Conservation (phyloP, 2,797 vertebrate genomes). For the Acridotheres tristis region DNA sequence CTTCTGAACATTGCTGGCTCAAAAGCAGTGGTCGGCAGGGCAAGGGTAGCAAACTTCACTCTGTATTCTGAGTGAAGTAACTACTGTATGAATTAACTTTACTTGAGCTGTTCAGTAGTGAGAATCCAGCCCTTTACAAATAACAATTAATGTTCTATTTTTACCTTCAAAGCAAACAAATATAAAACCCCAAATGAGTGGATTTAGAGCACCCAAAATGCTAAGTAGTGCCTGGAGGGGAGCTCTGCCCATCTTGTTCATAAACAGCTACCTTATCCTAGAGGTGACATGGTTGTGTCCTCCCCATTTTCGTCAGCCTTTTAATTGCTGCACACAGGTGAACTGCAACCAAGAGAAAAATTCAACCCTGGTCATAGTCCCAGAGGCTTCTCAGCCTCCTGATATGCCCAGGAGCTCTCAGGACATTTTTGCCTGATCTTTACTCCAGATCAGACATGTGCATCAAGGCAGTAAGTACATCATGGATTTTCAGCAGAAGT, state of each 20-base stretch:
- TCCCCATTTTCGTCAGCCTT: neutral
- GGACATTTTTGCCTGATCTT: neutral
- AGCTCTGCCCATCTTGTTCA: neutral
- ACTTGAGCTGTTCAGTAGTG: neutral
- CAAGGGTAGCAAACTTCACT: constrained; percentile 18
- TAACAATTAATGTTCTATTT: constrained; percentile 41
- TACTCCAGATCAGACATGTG: constrained; percentile 4
- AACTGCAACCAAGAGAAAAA: neutral
- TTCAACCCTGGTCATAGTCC: neutral
- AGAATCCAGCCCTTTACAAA: constrained; percentile 28
- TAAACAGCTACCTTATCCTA: neutral
- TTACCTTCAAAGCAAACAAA: constrained; percentile 25
- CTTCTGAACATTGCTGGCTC: constrained; percentile 8
- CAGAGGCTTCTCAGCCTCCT: neutral
- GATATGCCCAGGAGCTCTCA: neutral
- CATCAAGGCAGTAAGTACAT: neutral
- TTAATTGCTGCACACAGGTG: neutral
- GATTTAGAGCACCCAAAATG: neutral
- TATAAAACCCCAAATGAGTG: neutral
- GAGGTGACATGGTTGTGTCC: neutral
- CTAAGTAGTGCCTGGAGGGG: neutral
- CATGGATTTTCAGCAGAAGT: constrained; percentile 27
- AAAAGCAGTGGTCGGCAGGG: neutral
- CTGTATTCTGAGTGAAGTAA: constrained; percentile 27
- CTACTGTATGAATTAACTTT: neutral